Evolutionary conservation across 1,140 invertebrate genomes (phyloP).

Genomic region (Venturia canescens): DNA sequence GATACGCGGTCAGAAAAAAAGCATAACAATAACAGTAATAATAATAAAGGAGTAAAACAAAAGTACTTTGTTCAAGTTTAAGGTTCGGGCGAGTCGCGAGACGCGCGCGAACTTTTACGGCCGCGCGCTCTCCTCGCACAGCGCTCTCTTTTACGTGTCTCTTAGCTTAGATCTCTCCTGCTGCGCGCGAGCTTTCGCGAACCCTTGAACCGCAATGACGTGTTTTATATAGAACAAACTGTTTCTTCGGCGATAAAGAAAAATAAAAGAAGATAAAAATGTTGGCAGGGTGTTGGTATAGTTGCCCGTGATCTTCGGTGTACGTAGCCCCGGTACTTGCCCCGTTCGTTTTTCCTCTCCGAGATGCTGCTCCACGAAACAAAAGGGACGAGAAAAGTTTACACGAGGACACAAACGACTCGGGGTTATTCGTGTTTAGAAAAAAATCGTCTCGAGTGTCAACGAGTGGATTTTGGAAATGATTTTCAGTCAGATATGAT

Average conservation of each 20-base stretch:
- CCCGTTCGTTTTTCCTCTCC: not conserved
- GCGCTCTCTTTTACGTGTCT: slow-evolving; percentile 1
- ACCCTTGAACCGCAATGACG: slow-evolving; percentile 11
- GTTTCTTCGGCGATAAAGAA: not conserved
- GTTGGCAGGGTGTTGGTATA: not conserved
- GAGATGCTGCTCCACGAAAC: not conserved
- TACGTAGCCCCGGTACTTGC: not conserved
- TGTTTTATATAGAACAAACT: not conserved
- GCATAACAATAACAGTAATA: slow-evolving; percentile 1
- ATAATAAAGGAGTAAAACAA: slow-evolving; percentile 1
- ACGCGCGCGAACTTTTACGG: not conserved
- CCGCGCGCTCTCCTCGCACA: too few species aligned
- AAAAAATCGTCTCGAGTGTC: too few species aligned
- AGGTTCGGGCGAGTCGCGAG: slow-evolving; percentile 14
- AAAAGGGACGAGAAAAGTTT: too few species aligned
- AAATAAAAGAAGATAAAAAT: not conserved
- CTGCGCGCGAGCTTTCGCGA: not conserved
- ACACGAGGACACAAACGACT: too few species aligned
- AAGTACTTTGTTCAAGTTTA: slow-evolving; percentile 9
- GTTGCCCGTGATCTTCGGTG: not conserved
- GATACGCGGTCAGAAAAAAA: not conserved
- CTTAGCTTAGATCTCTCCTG: not conserved
- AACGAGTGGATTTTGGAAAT: too few species aligned
- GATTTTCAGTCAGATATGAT: too few species aligned
- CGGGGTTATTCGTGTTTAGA: too few species aligned